Evolutionary conservation across 2,888 invertebrate genomes (phyloP), one percentile per base, ranked within the genome.

Genomic region (Epistrophella euchroma): DNA sequence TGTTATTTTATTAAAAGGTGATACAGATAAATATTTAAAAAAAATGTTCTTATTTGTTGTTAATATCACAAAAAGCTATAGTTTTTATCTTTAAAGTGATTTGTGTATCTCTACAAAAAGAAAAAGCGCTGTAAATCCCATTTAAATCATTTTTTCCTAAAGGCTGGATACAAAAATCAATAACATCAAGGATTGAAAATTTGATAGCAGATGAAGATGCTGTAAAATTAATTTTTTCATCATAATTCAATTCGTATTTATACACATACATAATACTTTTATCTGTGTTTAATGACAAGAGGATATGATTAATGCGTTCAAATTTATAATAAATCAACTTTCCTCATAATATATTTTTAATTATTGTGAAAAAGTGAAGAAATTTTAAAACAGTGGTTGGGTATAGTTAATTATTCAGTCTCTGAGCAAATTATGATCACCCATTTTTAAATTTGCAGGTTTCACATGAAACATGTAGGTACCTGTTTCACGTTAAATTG

Each of bases 151-250:
- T 47, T 66, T 64, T 58, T 37, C 17, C 22, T 15, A n/a, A 64
- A 43, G 28, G 35, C 52, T 58, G 73, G 28, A 73, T 72, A 74
- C 6, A 73, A 73, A 85, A 85, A 85, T 85, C 85, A 64, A 85
- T 85, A 85, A 37, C 58, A 68, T 52, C 75, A 76, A 76, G 80
- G 85, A 85, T 68, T 55, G 56, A 58, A 52, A 66, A 56, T 75
- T 43, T 75, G 60, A 72, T 72, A 75, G 45, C 77, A 78, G 77
- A 78, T 37, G 19, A 28, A 58, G 58, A 60, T 83, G 83, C 83
- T 83, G 78, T 15, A n/a, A 73, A 22, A 35, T n/a, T 56, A 43
- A 9, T 71, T 45, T 28, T 37, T 28, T 45, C 52, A 19, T 35
- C 47, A 45, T 17, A 66, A 32, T 22, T 40, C 5, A 28, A 17